phyloP scores from a whole-genome alignment of 2,797 vertebrate genomes.

The Acanthurus tractus region DNA sequence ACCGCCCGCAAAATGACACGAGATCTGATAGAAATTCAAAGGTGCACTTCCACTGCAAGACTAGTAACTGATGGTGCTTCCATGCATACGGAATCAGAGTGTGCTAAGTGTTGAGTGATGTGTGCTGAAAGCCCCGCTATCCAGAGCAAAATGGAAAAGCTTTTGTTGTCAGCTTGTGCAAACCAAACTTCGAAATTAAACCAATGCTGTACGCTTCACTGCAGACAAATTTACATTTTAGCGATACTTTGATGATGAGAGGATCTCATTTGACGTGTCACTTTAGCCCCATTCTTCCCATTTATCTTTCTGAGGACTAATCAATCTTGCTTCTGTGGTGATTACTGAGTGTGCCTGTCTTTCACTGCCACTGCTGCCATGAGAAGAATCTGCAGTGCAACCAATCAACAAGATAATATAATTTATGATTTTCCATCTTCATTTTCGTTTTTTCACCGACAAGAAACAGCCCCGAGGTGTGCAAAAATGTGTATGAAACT shows the following conservation, averaged over 20 bases:
- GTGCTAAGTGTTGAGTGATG: slow-evolving; percentile 65
- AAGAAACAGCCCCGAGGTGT: slow-evolving; percentile 15
- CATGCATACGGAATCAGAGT: slow-evolving; percentile 62
- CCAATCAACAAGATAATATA: slow-evolving; percentile 53
- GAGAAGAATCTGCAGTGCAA: slow-evolving; percentile 60
- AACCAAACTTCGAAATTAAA: slow-evolving; percentile 65
- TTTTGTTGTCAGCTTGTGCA: slow-evolving; percentile 64
- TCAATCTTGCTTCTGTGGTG: slow-evolving; percentile 78
- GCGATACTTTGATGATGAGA: slow-evolving; percentile 71
- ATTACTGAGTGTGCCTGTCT: slow-evolving; percentile 74
- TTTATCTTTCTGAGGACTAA: slow-evolving; percentile 82
- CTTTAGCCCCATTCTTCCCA: slow-evolving; percentile 71
- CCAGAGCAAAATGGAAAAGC: slow-evolving; percentile 54
- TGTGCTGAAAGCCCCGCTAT: slow-evolving; percentile 60
- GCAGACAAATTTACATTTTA: slow-evolving; percentile 69
- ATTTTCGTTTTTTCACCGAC: not conserved
- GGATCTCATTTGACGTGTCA: slow-evolving; percentile 77
- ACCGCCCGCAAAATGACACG: slow-evolving; percentile 55
- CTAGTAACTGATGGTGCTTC: slow-evolving; percentile 53
- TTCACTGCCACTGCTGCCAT: slow-evolving; percentile 36
- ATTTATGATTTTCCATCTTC: slow-evolving; percentile 39
- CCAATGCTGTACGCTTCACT: slow-evolving; percentile 41
- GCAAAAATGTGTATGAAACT: slow-evolving; percentile 14
- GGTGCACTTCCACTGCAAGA: slow-evolving; percentile 52
- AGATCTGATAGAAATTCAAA: slow-evolving; percentile 72